phyloP scores from a whole-genome alignment of 37 sponge, comb jelly and placozoan genomes.

The Trichoplax adhaerens region DNA sequence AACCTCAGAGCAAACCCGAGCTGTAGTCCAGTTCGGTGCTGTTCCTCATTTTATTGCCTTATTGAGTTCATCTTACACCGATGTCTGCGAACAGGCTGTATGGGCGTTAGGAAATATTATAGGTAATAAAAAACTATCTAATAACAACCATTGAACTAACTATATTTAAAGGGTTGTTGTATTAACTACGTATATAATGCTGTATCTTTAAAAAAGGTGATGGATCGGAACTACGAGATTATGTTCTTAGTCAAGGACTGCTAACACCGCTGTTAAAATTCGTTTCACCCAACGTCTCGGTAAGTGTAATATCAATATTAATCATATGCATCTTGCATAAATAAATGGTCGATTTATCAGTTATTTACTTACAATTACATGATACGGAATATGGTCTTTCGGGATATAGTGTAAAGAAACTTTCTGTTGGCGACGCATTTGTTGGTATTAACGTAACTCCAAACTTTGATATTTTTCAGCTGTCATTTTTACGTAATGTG shows the following conservation, averaged over 20 bases:
- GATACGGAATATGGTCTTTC: too few species aligned
- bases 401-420: too few species aligned
- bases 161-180: slow-evolving; percentile 5
- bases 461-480: slow-evolving; percentile 8
- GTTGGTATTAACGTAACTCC: too few species aligned
- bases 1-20: slow-evolving; percentile 68
- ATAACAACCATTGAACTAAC: too few species aligned
- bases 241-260: slow-evolving; percentile 59
- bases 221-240: slow-evolving; percentile 62
- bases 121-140: slow-evolving; percentile 6
- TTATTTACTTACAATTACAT: too few species aligned
- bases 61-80: slow-evolving; percentile 22
- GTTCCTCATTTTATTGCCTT: slow-evolving; percentile 62
- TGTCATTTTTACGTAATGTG: slow-evolving; percentile 52
- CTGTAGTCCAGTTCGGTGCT: slow-evolving; percentile 67
- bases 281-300: slow-evolving; percentile 40
- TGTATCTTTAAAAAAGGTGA: slow-evolving; percentile 22
- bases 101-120: slow-evolving; percentile 91
- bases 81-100: slow-evolving; percentile 76
- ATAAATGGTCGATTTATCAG: too few species aligned
- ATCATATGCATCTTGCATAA: too few species aligned
- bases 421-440: too few species aligned
- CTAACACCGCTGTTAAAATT: slow-evolving; percentile 55
- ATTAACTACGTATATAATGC: background rate
- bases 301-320: background rate